Evolutionary conservation across 2,797 vertebrate species (phyloP), one percentile per base, ranked within the genome.

Genomic region (Scarus forsteni): DNA sequence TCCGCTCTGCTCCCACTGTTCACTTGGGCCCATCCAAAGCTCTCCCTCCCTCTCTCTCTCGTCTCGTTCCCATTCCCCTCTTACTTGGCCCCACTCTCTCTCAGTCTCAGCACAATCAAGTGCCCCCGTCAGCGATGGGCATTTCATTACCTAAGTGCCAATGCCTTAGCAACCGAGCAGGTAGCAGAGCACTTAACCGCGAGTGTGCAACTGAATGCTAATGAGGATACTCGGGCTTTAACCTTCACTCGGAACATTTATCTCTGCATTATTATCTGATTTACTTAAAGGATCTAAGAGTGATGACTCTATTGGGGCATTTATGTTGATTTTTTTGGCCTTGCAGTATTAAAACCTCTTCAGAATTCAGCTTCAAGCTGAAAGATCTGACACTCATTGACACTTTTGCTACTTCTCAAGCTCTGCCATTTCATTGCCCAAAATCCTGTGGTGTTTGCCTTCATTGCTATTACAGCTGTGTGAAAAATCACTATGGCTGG

Each of bases 121-220:
- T 89, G 80, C 80, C 74, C 86, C 83, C 49, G 60, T 90, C 91
- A 89, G 86, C 80, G 53, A 85, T 83, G 84, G 83, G 84, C 85
- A 92, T 92, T 89, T 92, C 89, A 93, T 94, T 93, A 93, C 79
- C 77, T 84, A 89, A 93, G 89, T 92, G 87, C 82, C 82, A 89
- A 89, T 88, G 85, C 85, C 87, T 90, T 84, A 81, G 91, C 88
- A 88, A 91, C 75, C 35, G 14, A 75, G 73, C 88, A 91, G 86
- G 88, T 90, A 90, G 67, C 71, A 48, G 60, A 78, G 80, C 82
- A 80, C 83, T 89, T 81, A 78, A 73, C 60, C 70, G 50, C 40
- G 63, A 52, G 68, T 45, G 54, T 56, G 66, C 64, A 62, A 64
- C 81, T 40, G 85, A 85, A 90, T 85, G 70, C 69, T 78, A 84